These are phyloP conservation scores for Thamnaconus septentrionalis DNA, from an alignment of 2,113 vertebrate genomes.

Conservation along the genomic window DNA sequence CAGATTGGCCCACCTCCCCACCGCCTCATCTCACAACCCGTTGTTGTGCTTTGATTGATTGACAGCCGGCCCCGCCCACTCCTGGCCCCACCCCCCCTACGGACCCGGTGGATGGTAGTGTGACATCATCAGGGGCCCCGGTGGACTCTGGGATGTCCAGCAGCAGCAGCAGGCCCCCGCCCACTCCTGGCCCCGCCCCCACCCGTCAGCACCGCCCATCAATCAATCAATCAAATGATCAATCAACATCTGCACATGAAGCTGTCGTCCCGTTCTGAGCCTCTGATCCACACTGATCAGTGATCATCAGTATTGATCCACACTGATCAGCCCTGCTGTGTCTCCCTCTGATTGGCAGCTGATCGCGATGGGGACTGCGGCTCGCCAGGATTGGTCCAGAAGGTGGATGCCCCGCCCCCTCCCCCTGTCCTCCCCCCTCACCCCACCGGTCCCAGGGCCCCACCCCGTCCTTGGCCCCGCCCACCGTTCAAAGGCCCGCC, in stretches of 20 bases:
- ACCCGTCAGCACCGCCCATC: too few relatives aligned
- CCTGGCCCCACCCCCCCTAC: too few relatives aligned
- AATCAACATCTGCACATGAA: too few relatives aligned
- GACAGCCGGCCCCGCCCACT: slow-evolving; percentile 4
- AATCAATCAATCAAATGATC: too few relatives aligned
- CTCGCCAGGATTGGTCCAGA: too few relatives aligned
- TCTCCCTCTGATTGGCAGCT: too few relatives aligned
- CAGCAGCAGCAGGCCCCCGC: not conserved
- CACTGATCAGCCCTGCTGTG: too few relatives aligned
- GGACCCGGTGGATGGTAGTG: too few relatives aligned
- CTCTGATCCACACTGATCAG: too few relatives aligned
- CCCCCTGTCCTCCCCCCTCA: slow-evolving; percentile 10
- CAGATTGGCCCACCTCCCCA: not conserved
- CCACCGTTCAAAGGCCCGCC: slow-evolving; percentile 42
- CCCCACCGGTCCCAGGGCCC: not conserved
- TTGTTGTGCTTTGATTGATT: not conserved
- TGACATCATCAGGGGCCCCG: slow-evolving; percentile 44
- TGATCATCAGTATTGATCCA: too few relatives aligned
- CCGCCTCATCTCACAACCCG: not conserved
- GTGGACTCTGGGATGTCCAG: slow-evolving; percentile 77
- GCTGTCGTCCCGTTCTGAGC: too few relatives aligned
- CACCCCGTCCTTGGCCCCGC: slow-evolving; percentile 18
- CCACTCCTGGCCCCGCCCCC: not conserved
- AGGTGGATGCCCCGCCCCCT: slow-evolving; percentile 51
- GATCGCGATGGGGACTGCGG: slow-evolving; percentile 83